Evolutionary conservation across 2,888 invertebrate genomes (phyloP), one percentile per base, ranked within the genome.

Genomic region (Cyclophora punctaria): DNA sequence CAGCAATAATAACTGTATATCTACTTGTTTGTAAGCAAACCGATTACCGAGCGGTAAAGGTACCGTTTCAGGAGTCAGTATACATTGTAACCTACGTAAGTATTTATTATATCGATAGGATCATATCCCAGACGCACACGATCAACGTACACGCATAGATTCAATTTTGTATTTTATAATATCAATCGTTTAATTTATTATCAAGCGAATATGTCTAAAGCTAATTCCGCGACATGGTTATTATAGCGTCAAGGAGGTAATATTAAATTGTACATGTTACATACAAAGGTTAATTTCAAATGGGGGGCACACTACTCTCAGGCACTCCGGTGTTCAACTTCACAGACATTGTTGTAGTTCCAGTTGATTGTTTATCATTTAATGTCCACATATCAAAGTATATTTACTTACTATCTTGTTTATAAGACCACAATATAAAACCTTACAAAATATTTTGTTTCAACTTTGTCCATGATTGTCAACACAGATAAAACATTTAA

Each of bases 401-500:
- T 20, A 20, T 20, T 20, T 20, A 20, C 20, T 20, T 2, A 20
- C 20, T 20, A 20, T 20, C 35, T 45, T 35, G 7, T 6, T 45
- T 41, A 33, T 35, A 42, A 49, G 40, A 34, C 4, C 3, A 37
- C 41, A 35, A 33, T 33, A 37, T 43, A 34, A 41, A 7, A 46
- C 43, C 44, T 3, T 48, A 48, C 20, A 20, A 20, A 20, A 20
- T 20, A 20, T 20, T 20, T 41, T 35, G 40, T 47, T 20, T 5
- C 41, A 48, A 52, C 41, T 43, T 55, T 57, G 52, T 61, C 67
- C 68, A 64, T 67, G 69, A 66, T 64, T 64, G 64, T 61, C 61
- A 64, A 50, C 49, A 44, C 47, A 44, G 35, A 47, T 20, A 20
- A 20, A 20, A 20, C 20, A 20, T 49, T 60, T 47, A 50, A 49